Evolutionary conservation across 1,140 invertebrate genomes (phyloP).

Genomic region (Whitmania pigra): DNA sequence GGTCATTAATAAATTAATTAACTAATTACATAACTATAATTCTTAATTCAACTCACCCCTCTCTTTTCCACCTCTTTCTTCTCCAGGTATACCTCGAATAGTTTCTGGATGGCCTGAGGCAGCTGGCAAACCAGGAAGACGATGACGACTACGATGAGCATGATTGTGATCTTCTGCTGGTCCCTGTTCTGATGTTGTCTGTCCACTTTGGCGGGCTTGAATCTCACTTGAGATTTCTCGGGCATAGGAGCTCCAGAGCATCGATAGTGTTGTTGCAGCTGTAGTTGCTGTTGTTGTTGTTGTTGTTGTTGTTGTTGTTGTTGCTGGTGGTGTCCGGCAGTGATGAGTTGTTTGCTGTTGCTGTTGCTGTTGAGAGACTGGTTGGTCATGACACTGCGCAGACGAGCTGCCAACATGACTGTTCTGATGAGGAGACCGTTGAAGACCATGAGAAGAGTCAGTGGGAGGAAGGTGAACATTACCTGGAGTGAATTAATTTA

Average conservation of each 20-base stretch:
- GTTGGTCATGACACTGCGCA: conserved; percentile 43
- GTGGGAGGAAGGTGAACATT: conserved; percentile 54
- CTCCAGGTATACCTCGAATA: conserved; percentile 11
- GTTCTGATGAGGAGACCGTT: conserved; percentile 44
- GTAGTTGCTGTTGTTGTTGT: conserved; percentile 2
- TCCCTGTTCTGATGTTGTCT: conserved; percentile 1
- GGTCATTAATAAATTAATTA: no score
- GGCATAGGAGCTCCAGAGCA: background rate
- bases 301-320: conserved; percentile 6
- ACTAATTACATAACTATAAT: no score
- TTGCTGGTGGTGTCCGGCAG: background rate
- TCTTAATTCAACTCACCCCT: no score
- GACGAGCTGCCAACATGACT: conserved; percentile 19
- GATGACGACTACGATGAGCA: conserved; percentile 25
- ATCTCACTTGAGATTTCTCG: background rate
- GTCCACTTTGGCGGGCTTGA: background rate
- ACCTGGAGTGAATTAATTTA: no score
- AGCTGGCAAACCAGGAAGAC: conserved; percentile 24
- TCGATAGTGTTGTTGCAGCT: background rate
- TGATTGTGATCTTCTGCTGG: conserved; percentile 23
- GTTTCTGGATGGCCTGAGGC: conserved; percentile 24
- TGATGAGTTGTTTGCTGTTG: conserved; percentile 46
- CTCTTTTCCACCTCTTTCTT: background rate
- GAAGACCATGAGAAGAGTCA: conserved; percentile 55
- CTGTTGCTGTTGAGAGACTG: conserved; percentile 49